phyloP scores from a whole-genome alignment of 1,140 invertebrate genomes.

The Calliphora vicina region DNA sequence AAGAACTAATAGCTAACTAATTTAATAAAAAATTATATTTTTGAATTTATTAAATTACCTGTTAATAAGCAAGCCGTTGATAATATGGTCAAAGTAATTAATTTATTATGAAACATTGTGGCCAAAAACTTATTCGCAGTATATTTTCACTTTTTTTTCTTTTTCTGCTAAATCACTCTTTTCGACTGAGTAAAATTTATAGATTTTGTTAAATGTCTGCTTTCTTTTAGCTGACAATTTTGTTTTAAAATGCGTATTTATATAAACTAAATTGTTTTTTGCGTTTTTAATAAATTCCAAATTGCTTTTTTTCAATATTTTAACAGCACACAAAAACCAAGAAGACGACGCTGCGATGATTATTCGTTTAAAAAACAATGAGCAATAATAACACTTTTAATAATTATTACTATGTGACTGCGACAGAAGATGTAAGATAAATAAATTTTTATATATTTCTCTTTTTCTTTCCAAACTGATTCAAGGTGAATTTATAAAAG shows the following conservation, averaged over 20 bases:
- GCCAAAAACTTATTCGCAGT: neutral
- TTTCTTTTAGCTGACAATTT: neutral
- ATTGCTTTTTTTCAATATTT: neutral
- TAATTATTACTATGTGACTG: no score
- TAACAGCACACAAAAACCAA: neutral
- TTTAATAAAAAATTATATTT: neutral
- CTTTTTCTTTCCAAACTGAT: no score
- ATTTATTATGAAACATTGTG: constrained; percentile 26
- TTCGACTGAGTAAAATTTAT: no score
- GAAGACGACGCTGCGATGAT: neutral
- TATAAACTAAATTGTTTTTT: neutral
- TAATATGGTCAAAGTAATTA: neutral
- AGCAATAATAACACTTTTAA: neutral
- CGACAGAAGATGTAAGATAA: no score
- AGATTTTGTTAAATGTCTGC: neutral
- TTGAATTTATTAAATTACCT: constrained; percentile 13
- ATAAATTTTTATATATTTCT: no score
- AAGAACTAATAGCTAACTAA: constrained; percentile 18
- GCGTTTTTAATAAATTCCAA: neutral
- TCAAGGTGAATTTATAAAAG: no score
- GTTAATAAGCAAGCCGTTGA: constrained; percentile 19
- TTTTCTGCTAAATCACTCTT: neutral
- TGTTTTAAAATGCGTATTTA: neutral
- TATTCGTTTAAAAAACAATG: constrained; percentile 23
- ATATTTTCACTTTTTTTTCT: neutral